Base-by-base conservation (phyloP, 2,113 vertebrate species). In the Chlamydotis undulata region DNA sequence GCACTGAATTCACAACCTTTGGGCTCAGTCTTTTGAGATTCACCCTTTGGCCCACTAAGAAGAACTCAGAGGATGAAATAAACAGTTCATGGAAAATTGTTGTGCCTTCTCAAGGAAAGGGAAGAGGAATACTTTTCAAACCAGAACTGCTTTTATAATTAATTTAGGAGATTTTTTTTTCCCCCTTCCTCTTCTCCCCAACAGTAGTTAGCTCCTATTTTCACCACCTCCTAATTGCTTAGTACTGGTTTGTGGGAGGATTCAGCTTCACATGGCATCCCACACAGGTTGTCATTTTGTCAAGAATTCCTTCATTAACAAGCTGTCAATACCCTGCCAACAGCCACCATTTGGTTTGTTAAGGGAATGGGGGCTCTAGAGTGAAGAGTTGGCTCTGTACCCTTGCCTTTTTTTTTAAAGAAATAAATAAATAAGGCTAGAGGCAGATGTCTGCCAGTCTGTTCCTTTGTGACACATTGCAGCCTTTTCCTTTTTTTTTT, bases 231-330 rank as follows among this genome's bases (percentile, higher is more conserved):
- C 94, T 97, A 96, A 98, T 98, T 97, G 93, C 96, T 96, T 89
- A 93, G 96, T 93, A 87, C 94, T 96, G 97, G 94, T 93, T 94
- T 91, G 96, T 96, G 87, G 96, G 98, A 69, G 96, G 97, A 87
- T 91, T 97, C 89, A 4, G 96, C 97, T 98, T 98, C 96, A 96
- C 81, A 78, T 7, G 7, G 94, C 97, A 96, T 97, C 98, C 97
- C 97, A 97, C 98, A 97, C 97, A 96, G 96, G 97, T 98, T 98
- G 98, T 98, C 98, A 98, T 98, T 97, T 97, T 98, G 98, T 98
- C 98, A 98, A 98, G 96, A 97, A 98, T 98, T 96, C 98, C 97
- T 98, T 97, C 97, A 98, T 98, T 98, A 98, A 98, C 98, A 98
- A 98, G 98, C 98, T 98, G 98, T 98, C 98, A 98, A 91, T 98